Evolutionary conservation across 2,113 vertebrate species (phyloP).

Genomic region (Chamaea fasciata): DNA sequence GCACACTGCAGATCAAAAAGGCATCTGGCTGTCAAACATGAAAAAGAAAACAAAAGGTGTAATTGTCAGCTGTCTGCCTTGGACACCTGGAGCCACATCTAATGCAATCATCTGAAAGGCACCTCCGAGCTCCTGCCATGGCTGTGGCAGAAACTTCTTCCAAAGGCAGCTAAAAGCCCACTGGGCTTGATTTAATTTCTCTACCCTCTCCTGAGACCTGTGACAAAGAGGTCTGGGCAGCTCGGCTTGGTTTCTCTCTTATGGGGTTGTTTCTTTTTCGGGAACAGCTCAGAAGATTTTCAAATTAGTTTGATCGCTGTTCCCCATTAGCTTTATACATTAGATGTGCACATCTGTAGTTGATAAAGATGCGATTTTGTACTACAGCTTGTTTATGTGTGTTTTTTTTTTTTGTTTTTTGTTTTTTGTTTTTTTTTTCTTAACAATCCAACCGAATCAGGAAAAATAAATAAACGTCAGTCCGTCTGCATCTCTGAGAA

Average conservation of each 20-base stretch:
- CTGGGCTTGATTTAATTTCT: not conserved
- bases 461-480: not conserved
- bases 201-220: not conserved
- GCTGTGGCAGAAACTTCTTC: not conserved
- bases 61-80: conserved; percentile 23
- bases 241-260: not conserved
- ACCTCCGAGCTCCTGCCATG: not conserved
- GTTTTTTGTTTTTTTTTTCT: not conserved
- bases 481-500: not conserved
- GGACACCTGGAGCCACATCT: conserved; percentile 44
- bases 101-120: conserved; percentile 17
- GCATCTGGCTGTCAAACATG: conserved; percentile 48
- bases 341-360: not conserved
- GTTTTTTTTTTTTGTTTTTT: not conserved
- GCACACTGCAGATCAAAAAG: not conserved
- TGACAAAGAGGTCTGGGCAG: not conserved
- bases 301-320: not conserved
- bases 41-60: conserved; percentile 46
- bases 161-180: conserved; percentile 24
- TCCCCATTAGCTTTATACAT: not conserved
- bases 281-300: not conserved
- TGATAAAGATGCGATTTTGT: not conserved
- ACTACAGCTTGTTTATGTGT: not conserved
- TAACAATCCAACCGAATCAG: not conserved
- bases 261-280: not conserved